A percentile compares a stretch with the other conserved stretches of the same genome.
Evolutionary conservation across 2,888 invertebrate species (phyloP).

Genomic region (Leptinotarsa tumamoca): DNA sequence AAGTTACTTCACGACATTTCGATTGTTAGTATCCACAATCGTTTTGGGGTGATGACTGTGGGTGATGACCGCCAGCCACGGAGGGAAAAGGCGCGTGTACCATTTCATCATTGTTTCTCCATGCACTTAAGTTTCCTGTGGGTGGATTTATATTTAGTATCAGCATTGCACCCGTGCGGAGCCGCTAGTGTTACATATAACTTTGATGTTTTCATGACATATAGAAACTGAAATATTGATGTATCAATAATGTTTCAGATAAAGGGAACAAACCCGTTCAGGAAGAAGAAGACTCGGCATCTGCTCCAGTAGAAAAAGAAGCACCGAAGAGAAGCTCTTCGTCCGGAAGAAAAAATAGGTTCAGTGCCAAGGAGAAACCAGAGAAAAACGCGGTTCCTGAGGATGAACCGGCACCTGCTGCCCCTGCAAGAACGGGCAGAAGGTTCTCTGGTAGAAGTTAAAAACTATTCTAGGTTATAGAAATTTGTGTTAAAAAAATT

Average conservation of each 20-base stretch:
- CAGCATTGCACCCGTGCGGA: too few species aligned
- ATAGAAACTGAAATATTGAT: background rate
- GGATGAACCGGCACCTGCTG: conserved; percentile 48
- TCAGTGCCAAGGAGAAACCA: conserved; percentile 38
- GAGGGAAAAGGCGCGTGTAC: too few species aligned
- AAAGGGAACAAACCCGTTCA: conserved; percentile 52
- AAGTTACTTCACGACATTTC: too few species aligned
- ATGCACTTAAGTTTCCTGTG: too few species aligned
- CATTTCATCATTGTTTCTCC: too few species aligned
- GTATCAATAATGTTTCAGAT: conserved; percentile 46
- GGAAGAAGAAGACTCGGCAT: conserved; percentile 47
- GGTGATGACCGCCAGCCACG: too few species aligned
- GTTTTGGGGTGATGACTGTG: too few species aligned
- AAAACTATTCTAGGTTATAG: conserved; percentile 40
- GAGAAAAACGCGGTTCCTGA: conserved; percentile 48
- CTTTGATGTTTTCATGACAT: too few species aligned
- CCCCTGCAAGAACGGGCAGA: conserved; percentile 60
- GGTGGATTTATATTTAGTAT: too few species aligned
- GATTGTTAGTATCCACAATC: too few species aligned
- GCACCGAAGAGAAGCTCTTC: conserved; percentile 37
- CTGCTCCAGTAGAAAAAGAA: conserved; percentile 42
- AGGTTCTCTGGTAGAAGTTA: conserved; percentile 61
- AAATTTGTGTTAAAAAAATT: conserved; percentile 28
- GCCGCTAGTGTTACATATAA: too few species aligned
- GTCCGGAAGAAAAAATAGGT: conserved; percentile 48